phyloP scores from a whole-genome alignment of 2,797 vertebrate species.

The Scolopax rusticola region DNA sequence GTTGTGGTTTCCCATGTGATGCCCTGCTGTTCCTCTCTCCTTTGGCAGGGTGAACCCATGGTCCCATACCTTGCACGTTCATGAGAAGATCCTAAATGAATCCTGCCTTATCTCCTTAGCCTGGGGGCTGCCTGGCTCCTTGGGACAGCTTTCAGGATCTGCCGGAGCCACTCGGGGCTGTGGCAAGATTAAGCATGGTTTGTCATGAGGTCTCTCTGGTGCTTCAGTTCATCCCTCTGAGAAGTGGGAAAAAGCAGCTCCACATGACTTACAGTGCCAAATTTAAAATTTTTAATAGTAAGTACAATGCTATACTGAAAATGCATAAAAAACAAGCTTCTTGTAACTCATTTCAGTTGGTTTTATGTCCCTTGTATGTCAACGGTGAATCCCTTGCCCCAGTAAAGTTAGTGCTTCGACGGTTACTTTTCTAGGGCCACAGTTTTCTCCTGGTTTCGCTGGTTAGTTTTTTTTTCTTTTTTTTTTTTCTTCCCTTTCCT shows the following conservation, averaged over 20 bases:
- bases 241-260: neutral
- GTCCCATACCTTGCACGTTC: neutral
- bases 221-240: neutral
- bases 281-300: rapidly evolving
- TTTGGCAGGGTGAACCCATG: neutral
- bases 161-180: neutral
- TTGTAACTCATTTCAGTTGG: neutral
- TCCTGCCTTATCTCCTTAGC: neutral
- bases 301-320: rapidly evolving
- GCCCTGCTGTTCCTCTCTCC: rapidly evolving
- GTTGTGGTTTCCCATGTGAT: neutral
- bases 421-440: neutral
- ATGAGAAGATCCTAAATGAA: neutral
- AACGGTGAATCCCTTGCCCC: neutral
- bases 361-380: rapidly evolving
- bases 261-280: rapidly evolving
- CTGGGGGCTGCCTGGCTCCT: neutral
- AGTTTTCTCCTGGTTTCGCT: neutral
- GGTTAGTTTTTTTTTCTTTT: neutral
- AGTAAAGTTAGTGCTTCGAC: neutral
- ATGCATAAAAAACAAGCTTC: neutral
- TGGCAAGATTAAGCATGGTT: neutral
- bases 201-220: neutral
- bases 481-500: neutral
- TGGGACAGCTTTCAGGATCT: neutral